Conservation (phyloP, 2,113 vertebrate genomes). For the Trematocara variabile region DNA sequence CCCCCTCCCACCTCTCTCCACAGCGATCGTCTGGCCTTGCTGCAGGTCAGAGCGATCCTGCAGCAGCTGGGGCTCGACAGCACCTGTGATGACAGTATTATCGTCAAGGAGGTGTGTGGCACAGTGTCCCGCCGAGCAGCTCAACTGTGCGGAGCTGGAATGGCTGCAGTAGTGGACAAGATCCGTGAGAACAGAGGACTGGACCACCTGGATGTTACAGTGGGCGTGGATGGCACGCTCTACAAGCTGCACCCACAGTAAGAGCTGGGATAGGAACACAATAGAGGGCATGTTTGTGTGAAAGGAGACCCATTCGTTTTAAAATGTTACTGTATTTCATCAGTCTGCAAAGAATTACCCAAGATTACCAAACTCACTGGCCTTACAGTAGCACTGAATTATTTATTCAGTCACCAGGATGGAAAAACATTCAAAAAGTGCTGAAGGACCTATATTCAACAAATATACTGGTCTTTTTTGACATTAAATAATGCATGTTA, state of each 20-base stretch:
- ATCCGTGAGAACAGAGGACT: conserved; percentile 92
- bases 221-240: conserved; percentile 94
- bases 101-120: conserved; percentile 93
- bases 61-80: conserved; percentile 96
- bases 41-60: conserved; percentile 93
- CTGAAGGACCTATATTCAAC: background rate
- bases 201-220: conserved; percentile 87
- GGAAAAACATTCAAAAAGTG: background rate
- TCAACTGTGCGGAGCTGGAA: conserved; percentile 91
- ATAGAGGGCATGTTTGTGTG: background rate
- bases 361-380: background rate
- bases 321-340: background rate
- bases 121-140: conserved; percentile 87
- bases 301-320: background rate
- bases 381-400: background rate
- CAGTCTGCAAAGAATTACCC: background rate
- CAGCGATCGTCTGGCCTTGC: conserved; percentile 95
- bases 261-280: conserved; percentile 17
- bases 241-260: conserved; percentile 98
- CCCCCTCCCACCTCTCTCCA: background rate
- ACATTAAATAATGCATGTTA: background rate
- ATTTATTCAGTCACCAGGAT: background rate
- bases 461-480: background rate
- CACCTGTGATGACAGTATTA: conserved; percentile 97
- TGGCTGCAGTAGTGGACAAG: conserved; percentile 96